These are phyloP conservation scores for Drosophila ohnishii DNA, from an alignment of 1,140 invertebrate species.

Conservation along the genomic window DNA sequence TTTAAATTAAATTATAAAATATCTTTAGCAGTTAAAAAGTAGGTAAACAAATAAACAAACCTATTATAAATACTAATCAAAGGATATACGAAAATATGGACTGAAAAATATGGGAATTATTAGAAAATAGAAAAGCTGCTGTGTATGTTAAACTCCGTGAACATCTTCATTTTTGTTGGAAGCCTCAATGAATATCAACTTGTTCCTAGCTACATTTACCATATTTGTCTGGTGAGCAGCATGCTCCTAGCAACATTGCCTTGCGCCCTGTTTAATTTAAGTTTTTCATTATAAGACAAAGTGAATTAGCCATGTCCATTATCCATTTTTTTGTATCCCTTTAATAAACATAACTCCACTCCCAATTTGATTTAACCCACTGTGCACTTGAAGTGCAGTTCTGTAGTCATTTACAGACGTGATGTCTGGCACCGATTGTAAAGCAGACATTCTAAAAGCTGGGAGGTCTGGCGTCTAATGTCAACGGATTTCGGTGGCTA, in stretches of 20 bases:
- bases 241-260: too few relatives aligned
- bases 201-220: too few relatives aligned
- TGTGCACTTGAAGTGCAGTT: slow-evolving; percentile 29
- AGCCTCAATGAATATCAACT: not conserved
- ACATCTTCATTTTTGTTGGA: not conserved
- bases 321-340: not conserved
- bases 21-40: too few relatives aligned
- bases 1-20: not conserved
- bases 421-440: slow-evolving; percentile 29
- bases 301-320: not conserved
- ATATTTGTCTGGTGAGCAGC: too few relatives aligned
- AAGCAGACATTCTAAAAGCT: slow-evolving; percentile 13
- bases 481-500: slow-evolving; percentile 49
- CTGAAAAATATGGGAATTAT: not conserved
- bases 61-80: not conserved
- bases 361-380: not conserved
- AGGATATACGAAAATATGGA: not conserved
- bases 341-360: not conserved
- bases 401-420: slow-evolving; percentile 22
- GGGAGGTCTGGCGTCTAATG: slow-evolving; percentile 12
- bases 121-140: not conserved
- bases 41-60: too few relatives aligned
- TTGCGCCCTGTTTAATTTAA: not conserved
- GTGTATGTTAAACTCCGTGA: not conserved
- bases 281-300: not conserved